These are phyloP conservation scores for Montipora capricornis DNA, from an alignment of 64 coral and sea anemone genomes.

Conservation along the genomic window DNA sequence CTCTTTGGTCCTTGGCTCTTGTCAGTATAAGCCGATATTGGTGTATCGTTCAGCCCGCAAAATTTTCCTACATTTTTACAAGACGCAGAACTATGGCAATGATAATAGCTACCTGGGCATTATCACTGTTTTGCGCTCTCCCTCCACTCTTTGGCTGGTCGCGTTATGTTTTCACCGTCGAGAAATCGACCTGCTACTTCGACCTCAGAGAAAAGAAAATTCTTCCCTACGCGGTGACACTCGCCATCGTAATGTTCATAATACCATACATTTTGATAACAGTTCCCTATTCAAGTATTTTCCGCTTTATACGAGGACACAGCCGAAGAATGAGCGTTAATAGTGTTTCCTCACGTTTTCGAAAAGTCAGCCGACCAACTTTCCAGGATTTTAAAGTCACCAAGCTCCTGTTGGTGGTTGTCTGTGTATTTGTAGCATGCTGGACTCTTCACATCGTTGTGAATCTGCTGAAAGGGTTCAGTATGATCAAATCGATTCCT, in stretches of 20 bases:
- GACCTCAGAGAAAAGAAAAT: slow-evolving; percentile 36
- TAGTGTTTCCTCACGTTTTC: slow-evolving; percentile 51
- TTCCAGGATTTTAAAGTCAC: slow-evolving; percentile 95
- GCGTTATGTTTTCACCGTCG: slow-evolving; percentile 43
- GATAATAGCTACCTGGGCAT: slow-evolving; percentile 71
- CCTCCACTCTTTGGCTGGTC: slow-evolving; percentile 80
- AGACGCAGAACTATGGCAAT: slow-evolving; percentile 70
- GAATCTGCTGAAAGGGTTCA: slow-evolving; percentile 74
- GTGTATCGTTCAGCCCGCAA: slow-evolving; percentile 86
- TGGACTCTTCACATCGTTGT: slow-evolving; percentile 86
- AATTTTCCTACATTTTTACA: slow-evolving; percentile 80
- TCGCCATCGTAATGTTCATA: slow-evolving; percentile 75
- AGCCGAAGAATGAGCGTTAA: slow-evolving; percentile 66
- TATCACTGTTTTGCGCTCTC: slow-evolving; percentile 73
- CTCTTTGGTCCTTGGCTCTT: slow-evolving; percentile 81
- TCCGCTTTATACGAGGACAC: slow-evolving; percentile 86
- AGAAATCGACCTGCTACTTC: slow-evolving; percentile 75
- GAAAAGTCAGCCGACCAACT: slow-evolving; percentile 52
- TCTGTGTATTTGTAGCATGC: slow-evolving; percentile 87
- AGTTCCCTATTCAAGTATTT: slow-evolving; percentile 79
- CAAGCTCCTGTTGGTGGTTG: slow-evolving; percentile 78
- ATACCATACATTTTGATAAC: slow-evolving; percentile 81
- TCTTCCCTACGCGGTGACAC: slow-evolving; percentile 73
- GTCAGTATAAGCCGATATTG: slow-evolving; percentile 94
- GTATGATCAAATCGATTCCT: slow-evolving; percentile 75